phyloP scores from a whole-genome alignment of 2,888 invertebrate genomes.

The Drosophila tripunctata region DNA sequence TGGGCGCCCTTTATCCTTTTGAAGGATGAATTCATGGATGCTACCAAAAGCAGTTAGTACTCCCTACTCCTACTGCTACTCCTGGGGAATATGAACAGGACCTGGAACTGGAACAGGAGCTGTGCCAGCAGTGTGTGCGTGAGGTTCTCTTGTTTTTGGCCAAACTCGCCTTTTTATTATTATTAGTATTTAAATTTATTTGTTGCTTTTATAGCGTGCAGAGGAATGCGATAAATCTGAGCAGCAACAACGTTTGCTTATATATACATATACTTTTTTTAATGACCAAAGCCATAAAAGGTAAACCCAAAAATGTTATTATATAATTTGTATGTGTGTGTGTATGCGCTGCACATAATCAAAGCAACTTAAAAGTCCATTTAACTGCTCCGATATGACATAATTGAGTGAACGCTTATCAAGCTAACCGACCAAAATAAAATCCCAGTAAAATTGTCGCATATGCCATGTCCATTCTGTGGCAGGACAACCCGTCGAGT shows the following conservation, averaged over 20 bases:
- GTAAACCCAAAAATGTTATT: conserved; percentile 69
- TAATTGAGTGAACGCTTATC: conserved; percentile 67
- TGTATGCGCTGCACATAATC: conserved; percentile 57
- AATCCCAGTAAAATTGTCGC: conserved; percentile 54
- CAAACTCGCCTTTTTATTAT: conserved; percentile 65
- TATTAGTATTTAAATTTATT: conserved; percentile 80
- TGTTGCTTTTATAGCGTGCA: conserved; percentile 78
- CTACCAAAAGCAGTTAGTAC: conserved; percentile 46
- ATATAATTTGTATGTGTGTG: conserved; percentile 45
- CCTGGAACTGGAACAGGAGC: background rate
- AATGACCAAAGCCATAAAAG: conserved; percentile 69
- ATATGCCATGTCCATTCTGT: conserved; percentile 62
- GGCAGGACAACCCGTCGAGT: conserved; percentile 58
- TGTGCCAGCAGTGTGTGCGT: conserved; percentile 49
- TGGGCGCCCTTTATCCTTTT: conserved; percentile 76
- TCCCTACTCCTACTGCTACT: background rate
- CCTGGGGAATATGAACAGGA: conserved; percentile 11
- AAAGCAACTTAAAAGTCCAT: conserved; percentile 74
- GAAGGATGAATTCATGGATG: conserved; percentile 58
- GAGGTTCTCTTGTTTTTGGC: conserved; percentile 37
- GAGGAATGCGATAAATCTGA: conserved; percentile 72
- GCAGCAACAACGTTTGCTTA: conserved; percentile 49
- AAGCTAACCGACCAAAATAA: conserved; percentile 7
- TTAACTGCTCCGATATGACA: conserved; percentile 74
- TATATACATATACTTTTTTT: conserved; percentile 38